These are phyloP conservation scores for Stenodera caucasica DNA, from an alignment of 2,888 invertebrate species.

Conservation along the genomic window DNA sequence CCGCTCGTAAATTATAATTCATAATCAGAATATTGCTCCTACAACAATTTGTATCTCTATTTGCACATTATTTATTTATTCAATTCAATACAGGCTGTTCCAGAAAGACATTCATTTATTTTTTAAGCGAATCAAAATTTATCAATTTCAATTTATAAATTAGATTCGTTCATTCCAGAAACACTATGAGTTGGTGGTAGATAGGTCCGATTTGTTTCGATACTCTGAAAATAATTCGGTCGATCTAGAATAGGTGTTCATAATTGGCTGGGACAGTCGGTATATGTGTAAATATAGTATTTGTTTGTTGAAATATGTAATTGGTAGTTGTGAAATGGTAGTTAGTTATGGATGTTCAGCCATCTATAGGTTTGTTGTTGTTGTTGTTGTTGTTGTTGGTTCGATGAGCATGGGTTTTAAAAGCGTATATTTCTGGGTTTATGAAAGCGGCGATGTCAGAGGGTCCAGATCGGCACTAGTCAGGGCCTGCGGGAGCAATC, in stretches of 20 bases:
- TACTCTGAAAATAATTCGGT: no score
- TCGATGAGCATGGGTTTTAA: slow-evolving; percentile 24
- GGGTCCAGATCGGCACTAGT: slow-evolving; percentile 32
- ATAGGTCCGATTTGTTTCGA: no score
- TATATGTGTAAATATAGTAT: no score
- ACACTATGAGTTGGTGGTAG: no score
- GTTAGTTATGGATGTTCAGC: background rate
- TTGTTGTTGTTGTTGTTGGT: background rate
- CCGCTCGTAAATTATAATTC: background rate
- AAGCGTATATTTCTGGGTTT: slow-evolving; percentile 32
- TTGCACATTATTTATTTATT: background rate
- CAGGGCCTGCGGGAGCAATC: slow-evolving; percentile 40
- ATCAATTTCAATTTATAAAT: no score
- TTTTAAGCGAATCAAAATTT: no score
- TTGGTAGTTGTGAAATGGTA: background rate
- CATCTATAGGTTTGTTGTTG: background rate
- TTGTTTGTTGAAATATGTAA: background rate
- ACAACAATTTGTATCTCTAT: background rate
- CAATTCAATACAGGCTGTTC: no score
- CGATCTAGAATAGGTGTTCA: no score
- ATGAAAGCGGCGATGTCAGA: slow-evolving; percentile 31
- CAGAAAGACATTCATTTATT: no score
- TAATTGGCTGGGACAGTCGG: no score
- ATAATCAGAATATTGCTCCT: background rate
- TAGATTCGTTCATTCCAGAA: no score